These are phyloP conservation scores for Butastur rufipennis DNA, from an alignment of 2,113 vertebrate genomes.

Conservation along the genomic window DNA sequence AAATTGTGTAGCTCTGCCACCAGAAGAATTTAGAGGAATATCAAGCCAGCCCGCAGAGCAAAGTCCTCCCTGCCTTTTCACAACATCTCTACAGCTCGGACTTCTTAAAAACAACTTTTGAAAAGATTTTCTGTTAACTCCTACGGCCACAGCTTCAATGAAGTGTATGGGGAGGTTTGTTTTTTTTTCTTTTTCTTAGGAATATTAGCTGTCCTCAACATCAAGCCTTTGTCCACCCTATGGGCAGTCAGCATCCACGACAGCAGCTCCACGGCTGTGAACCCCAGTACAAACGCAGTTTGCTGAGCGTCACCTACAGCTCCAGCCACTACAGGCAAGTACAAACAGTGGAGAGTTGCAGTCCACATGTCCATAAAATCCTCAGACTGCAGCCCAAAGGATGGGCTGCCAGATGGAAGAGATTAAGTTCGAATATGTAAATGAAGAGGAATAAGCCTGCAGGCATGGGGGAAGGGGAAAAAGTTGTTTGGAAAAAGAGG, in stretches of 20 bases:
- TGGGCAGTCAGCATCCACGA: background rate
- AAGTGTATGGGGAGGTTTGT: background rate
- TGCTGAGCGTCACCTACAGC: background rate
- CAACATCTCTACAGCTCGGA: background rate
- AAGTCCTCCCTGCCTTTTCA: background rate
- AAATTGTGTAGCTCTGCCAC: background rate
- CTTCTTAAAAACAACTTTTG: background rate
- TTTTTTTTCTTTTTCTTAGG: background rate
- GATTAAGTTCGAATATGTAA: conserved; percentile 52
- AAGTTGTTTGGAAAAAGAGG: conserved; percentile 5
- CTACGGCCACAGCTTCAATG: background rate
- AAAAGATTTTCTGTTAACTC: background rate
- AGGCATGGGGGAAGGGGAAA: conserved; percentile 12
- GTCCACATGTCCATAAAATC: conserved; percentile 12
- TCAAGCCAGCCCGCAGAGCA: background rate
- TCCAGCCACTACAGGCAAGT: background rate
- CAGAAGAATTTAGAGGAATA: background rate
- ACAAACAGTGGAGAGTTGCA: background rate
- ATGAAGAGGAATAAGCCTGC: conserved; percentile 30
- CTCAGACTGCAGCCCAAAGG: background rate
- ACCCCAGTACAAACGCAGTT: background rate
- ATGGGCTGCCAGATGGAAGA: conserved; percentile 44
- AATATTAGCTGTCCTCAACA: background rate
- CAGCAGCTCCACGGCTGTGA: background rate
- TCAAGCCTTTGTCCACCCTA: background rate